phyloP scores from a whole-genome alignment of 1,140 invertebrate genomes.

The Bathynomus jamesi region DNA sequence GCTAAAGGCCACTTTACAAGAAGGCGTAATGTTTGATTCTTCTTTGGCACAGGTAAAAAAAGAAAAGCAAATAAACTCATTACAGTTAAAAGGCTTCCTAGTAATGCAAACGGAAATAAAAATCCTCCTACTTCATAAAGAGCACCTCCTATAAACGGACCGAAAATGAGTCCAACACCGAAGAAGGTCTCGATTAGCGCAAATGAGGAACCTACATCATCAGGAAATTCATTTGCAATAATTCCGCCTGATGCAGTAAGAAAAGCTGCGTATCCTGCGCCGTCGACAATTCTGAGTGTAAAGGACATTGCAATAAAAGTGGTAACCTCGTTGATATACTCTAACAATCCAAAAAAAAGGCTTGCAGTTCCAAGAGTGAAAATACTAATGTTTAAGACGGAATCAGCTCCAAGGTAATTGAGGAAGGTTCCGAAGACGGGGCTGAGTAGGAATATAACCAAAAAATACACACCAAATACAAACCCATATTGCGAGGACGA shows the following conservation, averaged over 20 bases:
- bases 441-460: conserved; percentile 9
- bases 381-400: not conserved
- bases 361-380: not conserved
- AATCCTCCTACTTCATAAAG: conserved; percentile 40
- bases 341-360: conserved; percentile 10
- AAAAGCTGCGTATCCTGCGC: conserved; percentile 1
- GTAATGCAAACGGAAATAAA: conserved; percentile 39
- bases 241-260: not conserved
- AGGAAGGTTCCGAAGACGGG: not conserved
- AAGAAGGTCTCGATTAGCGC: conserved; percentile 7
- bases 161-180: conserved; percentile 17
- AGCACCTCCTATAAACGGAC: conserved; percentile 39
- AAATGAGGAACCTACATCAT: conserved; percentile 4
- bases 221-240: conserved; percentile 11
- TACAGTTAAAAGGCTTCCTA: conserved; percentile 38
- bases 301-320: conserved; percentile 4
- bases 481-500: conserved; percentile 8
- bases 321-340: not conserved
- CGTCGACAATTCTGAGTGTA: conserved; percentile 5
- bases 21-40: conserved; percentile 43
- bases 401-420: not conserved
- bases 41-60: conserved; percentile 54
- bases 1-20: conserved; percentile 53
- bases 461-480: conserved; percentile 5
- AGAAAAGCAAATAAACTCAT: conserved; percentile 31